These are phyloP conservation scores for Tyrophagus putrescentiae DNA, from an alignment of 1,140 invertebrate genomes.

Conservation along the genomic window DNA sequence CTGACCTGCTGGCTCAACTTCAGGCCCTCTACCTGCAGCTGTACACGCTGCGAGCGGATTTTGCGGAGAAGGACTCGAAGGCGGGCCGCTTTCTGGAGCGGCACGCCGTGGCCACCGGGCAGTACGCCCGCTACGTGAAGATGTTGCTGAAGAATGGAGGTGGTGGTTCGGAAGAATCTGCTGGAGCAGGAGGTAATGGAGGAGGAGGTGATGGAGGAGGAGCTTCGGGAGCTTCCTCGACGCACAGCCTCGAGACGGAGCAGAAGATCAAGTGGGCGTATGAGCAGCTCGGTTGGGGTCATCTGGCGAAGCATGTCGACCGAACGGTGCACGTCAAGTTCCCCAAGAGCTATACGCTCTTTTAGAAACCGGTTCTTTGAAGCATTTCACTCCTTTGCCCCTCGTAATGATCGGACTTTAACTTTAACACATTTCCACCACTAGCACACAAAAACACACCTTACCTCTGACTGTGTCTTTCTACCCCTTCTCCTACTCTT, in stretches of 20 bases:
- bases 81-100: conserved; percentile 57
- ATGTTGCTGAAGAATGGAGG: conserved; percentile 46
- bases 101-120: conserved; percentile 56
- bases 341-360: conserved; percentile 17
- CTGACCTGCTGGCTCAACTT: conserved; percentile 18
- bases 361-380: conserved; percentile 7
- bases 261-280: conserved; percentile 48
- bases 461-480: no score
- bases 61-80: conserved; percentile 11
- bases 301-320: conserved; percentile 14
- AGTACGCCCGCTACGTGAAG: conserved; percentile 64
- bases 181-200: not conserved
- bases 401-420: not conserved
- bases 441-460: not conserved
- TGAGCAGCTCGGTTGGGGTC: not conserved
- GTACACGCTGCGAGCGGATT: not conserved
- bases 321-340: conserved; percentile 16
- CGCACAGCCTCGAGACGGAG: conserved; percentile 37
- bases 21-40: conserved; percentile 12
- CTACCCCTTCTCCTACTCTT: no score
- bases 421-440: not conserved
- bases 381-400: not conserved
- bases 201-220: not conserved
- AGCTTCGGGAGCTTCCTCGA: not conserved
- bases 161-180: not conserved